These are phyloP conservation scores for Datnioides undecimradiatus DNA, from an alignment of 2,113 vertebrate genomes.

Conservation along the genomic window DNA sequence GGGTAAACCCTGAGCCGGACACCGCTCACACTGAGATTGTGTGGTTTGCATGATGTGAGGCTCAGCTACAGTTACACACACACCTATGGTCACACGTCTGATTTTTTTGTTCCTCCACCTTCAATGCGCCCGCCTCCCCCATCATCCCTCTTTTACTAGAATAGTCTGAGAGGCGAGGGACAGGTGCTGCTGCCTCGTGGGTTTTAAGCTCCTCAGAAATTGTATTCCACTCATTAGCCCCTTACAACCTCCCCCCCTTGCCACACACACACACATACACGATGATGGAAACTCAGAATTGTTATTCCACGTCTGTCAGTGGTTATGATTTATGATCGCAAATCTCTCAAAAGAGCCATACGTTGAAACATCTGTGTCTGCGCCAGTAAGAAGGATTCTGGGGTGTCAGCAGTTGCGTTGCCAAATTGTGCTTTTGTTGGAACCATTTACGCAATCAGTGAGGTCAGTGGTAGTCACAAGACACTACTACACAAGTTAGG, in stretches of 20 bases:
- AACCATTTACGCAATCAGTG: constrained; percentile 13
- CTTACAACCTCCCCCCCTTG: no score
- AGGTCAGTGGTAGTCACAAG: constrained; percentile 1
- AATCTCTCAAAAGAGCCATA: constrained; percentile 45
- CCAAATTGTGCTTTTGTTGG: constrained; percentile 45
- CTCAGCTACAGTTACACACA: constrained; percentile 10
- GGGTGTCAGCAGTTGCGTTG: constrained; percentile 43
- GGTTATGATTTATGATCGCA: constrained; percentile 61
- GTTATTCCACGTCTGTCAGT: constrained; percentile 51
- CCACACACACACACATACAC: constrained; percentile 24
- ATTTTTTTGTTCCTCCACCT: constrained; percentile 25
- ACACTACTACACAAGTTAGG: not conserved
- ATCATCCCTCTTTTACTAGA: constrained; percentile 25
- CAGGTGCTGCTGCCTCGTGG: constrained; percentile 66
- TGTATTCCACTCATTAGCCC: constrained; percentile 33
- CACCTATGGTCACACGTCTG: constrained; percentile 50
- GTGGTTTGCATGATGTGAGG: constrained; percentile 5
- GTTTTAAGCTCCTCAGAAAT: constrained; percentile 48
- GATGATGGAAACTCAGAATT: constrained; percentile 24
- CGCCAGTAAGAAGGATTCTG: constrained; percentile 14
- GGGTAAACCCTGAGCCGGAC: constrained; percentile 26
- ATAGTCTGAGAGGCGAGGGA: constrained; percentile 56
- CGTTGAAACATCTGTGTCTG: constrained; percentile 62
- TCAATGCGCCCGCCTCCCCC: not conserved
- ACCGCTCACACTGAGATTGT: constrained; percentile 27